Conservation (phyloP, 2,888 invertebrate species). For the Pollenia amentaria region DNA sequence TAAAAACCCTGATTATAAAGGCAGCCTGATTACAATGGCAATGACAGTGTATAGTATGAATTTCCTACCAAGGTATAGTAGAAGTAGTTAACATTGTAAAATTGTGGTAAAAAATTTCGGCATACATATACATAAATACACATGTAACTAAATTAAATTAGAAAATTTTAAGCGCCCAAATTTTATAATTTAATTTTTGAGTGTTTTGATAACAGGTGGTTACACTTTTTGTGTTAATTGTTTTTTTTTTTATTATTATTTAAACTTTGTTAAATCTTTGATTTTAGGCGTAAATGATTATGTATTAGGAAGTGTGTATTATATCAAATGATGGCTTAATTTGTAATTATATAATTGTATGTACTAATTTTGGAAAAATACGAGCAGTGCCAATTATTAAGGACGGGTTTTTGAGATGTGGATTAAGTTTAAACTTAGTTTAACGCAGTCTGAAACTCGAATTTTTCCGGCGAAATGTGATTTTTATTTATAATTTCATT, state of each 20-base stretch:
- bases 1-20: background rate
- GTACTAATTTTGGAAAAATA: too few relatives aligned
- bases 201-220: too few relatives aligned
- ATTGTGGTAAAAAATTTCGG: slow-evolving; percentile 11
- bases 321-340: too few relatives aligned
- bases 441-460: too few relatives aligned
- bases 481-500: too few relatives aligned
- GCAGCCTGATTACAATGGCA: background rate
- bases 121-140: background rate
- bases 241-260: background rate
- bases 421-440: too few relatives aligned
- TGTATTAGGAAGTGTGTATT: background rate
- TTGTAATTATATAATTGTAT: too few relatives aligned
- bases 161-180: background rate
- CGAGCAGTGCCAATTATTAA: too few relatives aligned
- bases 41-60: background rate
- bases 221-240: too few relatives aligned
- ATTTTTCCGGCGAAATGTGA: too few relatives aligned
- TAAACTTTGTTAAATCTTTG: background rate
- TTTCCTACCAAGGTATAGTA: background rate
- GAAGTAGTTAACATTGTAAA: background rate
- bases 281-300: background rate
- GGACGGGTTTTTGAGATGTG: too few relatives aligned
- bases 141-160: background rate
- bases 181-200: too few relatives aligned